A percentile compares a stretch with the other conserved stretches of the same genome.
Evolutionary conservation across 2,797 vertebrate species (phyloP).

Genomic region (Microctenopoma stevenorrisi): DNA sequence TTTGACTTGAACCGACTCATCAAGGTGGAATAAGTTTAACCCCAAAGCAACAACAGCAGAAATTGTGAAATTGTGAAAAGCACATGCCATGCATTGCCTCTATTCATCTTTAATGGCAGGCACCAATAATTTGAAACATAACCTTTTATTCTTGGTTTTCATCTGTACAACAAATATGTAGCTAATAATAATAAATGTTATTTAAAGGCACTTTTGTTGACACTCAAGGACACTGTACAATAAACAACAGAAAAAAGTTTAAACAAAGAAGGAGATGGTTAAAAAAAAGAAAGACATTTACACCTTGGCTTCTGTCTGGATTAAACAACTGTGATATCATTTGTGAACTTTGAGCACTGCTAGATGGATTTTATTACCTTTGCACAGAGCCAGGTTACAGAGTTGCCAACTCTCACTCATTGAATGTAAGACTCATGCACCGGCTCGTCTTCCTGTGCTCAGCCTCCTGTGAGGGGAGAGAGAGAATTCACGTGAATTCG

Average conservation of each 20-base stretch:
- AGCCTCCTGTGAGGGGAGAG: too few relatives aligned
- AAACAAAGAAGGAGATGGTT: neutral
- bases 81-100: too few relatives aligned
- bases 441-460: too few relatives aligned
- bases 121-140: too few relatives aligned
- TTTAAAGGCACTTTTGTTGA: too few relatives aligned
- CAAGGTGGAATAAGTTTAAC: neutral
- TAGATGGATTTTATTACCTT: neutral
- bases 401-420: too few relatives aligned
- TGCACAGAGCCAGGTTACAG: neutral
- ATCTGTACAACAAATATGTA: neutral
- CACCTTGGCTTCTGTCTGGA: neutral
- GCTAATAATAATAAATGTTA: too few relatives aligned
- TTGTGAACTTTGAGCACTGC: neutral
- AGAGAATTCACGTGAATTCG: too few relatives aligned
- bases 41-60: neutral
- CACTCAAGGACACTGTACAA: too few relatives aligned
- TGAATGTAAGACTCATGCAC: too few relatives aligned
- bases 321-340: neutral
- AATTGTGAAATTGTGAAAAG: neutral
- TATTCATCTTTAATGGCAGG: too few relatives aligned
- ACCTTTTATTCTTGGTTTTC: neutral
- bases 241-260: too few relatives aligned
- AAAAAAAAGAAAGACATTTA: neutral
- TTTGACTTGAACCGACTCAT: neutral